phyloP scores from a whole-genome alignment of 1,140 invertebrate species.

The Macrocentrus cingulum region DNA sequence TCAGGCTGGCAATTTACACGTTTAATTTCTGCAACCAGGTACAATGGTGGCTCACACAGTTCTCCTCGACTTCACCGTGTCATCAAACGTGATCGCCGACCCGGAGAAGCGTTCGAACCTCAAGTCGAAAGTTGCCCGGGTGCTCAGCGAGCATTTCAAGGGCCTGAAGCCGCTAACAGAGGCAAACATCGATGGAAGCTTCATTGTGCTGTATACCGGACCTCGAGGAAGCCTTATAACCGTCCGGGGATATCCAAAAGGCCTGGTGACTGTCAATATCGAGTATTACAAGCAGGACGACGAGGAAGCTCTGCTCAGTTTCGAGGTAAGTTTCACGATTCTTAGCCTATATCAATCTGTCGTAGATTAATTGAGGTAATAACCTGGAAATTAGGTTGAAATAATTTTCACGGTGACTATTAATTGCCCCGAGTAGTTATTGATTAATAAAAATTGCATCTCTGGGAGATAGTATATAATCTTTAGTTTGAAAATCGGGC shows the following conservation, averaged over 20 bases:
- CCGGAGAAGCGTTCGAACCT: slow-evolving; percentile 67
- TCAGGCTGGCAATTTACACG: too few relatives aligned
- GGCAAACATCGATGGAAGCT: slow-evolving; percentile 66
- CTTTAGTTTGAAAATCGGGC: slow-evolving; percentile 29
- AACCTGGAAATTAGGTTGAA: too few relatives aligned
- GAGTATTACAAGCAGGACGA: slow-evolving; percentile 77
- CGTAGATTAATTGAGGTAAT: not conserved
- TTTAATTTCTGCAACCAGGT: too few relatives aligned
- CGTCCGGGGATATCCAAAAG: slow-evolving; percentile 71
- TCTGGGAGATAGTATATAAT: too few relatives aligned
- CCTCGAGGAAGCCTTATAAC: slow-evolving; percentile 70
- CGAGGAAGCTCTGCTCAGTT: slow-evolving; percentile 69
- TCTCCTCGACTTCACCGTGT: slow-evolving; percentile 77
- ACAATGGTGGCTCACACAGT: slow-evolving; percentile 80
- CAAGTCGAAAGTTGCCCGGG: slow-evolving; percentile 67
- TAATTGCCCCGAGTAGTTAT: too few relatives aligned
- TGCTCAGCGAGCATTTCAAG: slow-evolving; percentile 69
- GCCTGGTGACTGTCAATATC: slow-evolving; percentile 76
- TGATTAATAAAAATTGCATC: too few relatives aligned
- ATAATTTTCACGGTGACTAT: too few relatives aligned
- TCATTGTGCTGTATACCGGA: slow-evolving; percentile 68
- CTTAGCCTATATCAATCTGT: not conserved
- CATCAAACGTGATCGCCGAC: slow-evolving; percentile 67
- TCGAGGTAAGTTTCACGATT: slow-evolving; percentile 67
- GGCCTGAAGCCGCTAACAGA: slow-evolving; percentile 68